phyloP scores from a whole-genome alignment of 2,113 vertebrate species.

The Toxotes jaculatrix region DNA sequence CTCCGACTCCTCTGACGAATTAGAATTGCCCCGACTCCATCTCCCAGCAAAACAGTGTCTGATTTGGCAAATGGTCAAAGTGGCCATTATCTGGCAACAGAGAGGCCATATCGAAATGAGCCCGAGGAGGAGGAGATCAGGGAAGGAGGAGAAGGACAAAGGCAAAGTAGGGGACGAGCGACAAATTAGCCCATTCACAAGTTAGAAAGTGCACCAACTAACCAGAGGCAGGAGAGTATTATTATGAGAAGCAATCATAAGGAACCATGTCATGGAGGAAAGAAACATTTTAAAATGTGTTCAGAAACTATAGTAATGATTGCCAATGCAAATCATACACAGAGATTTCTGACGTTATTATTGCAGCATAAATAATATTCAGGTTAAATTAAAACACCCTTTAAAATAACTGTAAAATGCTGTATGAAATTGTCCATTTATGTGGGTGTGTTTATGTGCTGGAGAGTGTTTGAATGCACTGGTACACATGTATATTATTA shows the following conservation, averaged over 20 bases:
- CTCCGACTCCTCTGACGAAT: slow-evolving; percentile 87
- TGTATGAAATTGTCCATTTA: background rate
- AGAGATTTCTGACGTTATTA: slow-evolving; percentile 15
- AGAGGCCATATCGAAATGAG: slow-evolving; percentile 88
- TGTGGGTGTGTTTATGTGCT: background rate
- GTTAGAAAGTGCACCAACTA: slow-evolving; percentile 83
- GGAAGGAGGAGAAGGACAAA: slow-evolving; percentile 70
- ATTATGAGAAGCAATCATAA: slow-evolving; percentile 78
- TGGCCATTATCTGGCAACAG: slow-evolving; percentile 89
- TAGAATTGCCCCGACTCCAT: slow-evolving; percentile 84
- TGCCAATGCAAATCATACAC: background rate
- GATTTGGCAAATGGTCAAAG: slow-evolving; percentile 90
- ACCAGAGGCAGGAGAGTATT: slow-evolving; percentile 77
- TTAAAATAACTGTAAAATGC: background rate
- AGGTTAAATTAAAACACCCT: slow-evolving; percentile 16
- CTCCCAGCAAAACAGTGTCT: slow-evolving; percentile 85
- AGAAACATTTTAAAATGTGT: slow-evolving; percentile 6
- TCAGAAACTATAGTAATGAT: background rate
- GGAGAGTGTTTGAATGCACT: background rate
- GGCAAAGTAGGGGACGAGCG: slow-evolving; percentile 77
- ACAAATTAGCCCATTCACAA: slow-evolving; percentile 84
- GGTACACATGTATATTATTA: background rate
- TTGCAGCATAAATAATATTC: slow-evolving; percentile 28
- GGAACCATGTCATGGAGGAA: slow-evolving; percentile 36
- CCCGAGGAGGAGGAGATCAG: slow-evolving; percentile 81